A percentile compares a stretch with the other conserved stretches of the same genome.
phyloP scores from a whole-genome alignment of 2,113 vertebrate species.

The Uropsilus gracilis region DNA sequence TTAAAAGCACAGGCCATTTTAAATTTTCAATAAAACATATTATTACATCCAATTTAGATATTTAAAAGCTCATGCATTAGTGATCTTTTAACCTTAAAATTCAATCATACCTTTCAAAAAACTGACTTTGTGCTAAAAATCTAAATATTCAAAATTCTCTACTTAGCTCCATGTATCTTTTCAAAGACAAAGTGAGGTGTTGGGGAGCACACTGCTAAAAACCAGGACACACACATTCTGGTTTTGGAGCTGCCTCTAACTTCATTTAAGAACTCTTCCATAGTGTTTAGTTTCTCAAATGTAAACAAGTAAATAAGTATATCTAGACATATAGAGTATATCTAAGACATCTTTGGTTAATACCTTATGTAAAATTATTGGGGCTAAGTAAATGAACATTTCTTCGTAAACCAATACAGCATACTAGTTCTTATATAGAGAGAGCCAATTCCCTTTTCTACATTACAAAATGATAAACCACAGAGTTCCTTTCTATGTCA shows the following conservation, averaged over 20 bases:
- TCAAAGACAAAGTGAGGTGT: not conserved
- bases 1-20: conserved; percentile 54
- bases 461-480: not conserved
- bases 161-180: conserved; percentile 24
- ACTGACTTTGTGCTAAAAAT: not conserved
- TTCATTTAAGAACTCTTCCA: not conserved
- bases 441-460: not conserved
- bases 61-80: conserved; percentile 69
- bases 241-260: not conserved
- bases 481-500: not conserved
- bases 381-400: not conserved
- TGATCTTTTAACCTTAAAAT: conserved; percentile 71
- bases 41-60: conserved; percentile 61
- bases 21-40: conserved; percentile 58
- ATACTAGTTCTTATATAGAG: not conserved
- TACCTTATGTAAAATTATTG: not conserved
- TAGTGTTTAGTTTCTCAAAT: not conserved
- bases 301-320: not conserved
- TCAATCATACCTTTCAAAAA: conserved; percentile 63
- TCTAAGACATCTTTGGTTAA: not conserved
- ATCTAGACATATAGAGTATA: too few species aligned
- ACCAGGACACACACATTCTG: not conserved
- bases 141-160: conserved; percentile 17
- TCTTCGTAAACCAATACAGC: not conserved
- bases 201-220: not conserved